phyloP scores from a whole-genome alignment of 2,888 invertebrate species.

The Cyclophora punctaria region DNA sequence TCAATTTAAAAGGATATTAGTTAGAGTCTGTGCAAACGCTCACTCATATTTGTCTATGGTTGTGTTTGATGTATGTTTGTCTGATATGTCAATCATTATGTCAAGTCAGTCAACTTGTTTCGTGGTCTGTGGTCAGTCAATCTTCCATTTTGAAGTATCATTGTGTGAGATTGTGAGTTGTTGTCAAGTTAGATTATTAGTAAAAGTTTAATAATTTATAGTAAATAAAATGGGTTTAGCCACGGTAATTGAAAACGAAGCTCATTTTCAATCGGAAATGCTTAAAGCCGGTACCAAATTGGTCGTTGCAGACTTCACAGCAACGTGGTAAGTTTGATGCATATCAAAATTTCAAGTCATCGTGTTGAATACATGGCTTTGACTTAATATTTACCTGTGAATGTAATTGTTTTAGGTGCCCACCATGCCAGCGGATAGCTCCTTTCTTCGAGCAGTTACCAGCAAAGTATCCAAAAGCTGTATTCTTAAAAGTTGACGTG shows the following conservation, averaged over 20 bases:
- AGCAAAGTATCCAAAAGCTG: conserved; percentile 88
- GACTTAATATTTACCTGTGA: conserved; percentile 13
- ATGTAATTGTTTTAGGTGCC: conserved; percentile 81
- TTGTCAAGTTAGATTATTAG: conserved; percentile 31
- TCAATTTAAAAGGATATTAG: too few species aligned
- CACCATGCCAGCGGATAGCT: conserved; percentile 95
- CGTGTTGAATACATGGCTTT: conserved; percentile 19
- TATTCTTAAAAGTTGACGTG: conserved; percentile 96
- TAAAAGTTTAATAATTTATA: conserved; percentile 16
- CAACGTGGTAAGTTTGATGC: conserved; percentile 84
- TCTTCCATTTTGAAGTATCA: conserved; percentile 43
- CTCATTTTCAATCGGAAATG: conserved; percentile 90
- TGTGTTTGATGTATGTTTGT: too few species aligned
- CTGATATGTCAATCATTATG: too few species aligned
- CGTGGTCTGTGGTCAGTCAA: conserved; percentile 4
- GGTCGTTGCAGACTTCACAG: conserved; percentile 96
- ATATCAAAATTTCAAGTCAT: conserved; percentile 52
- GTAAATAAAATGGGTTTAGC: conserved; percentile 71
- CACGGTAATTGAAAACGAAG: conserved; percentile 81
- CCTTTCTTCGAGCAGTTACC: conserved; percentile 94
- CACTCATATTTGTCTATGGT: too few species aligned
- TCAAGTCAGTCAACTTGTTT: too few species aligned
- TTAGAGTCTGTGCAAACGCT: too few species aligned
- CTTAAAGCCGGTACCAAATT: conserved; percentile 89
- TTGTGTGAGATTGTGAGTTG: conserved; percentile 24